A percentile compares a stretch with the other conserved stretches of the same genome.
Conservation (phyloP, 1,140 invertebrate species). For the Drosophila pseudoobscura region DNA sequence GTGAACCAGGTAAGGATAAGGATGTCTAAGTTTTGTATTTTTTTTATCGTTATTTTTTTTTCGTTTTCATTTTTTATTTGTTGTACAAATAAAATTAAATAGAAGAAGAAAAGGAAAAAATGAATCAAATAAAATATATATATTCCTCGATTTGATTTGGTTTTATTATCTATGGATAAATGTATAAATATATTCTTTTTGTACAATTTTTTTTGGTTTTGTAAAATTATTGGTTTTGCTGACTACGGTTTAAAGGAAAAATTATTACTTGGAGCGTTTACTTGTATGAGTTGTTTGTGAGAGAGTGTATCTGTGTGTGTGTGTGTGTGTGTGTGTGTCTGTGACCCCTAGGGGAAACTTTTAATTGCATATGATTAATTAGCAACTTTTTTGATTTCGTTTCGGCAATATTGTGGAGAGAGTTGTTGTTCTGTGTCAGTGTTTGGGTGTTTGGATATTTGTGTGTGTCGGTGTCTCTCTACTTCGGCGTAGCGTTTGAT, state of each 20-base stretch:
- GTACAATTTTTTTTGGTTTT: constrained; percentile 30
- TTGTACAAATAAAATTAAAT: constrained; percentile 76
- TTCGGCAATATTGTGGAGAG: constrained; percentile 3
- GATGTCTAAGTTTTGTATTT: constrained; percentile 89
- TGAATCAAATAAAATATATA: constrained; percentile 77
- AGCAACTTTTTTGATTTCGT: constrained; percentile 19
- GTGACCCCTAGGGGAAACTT: background rate
- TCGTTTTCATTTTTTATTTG: constrained; percentile 54
- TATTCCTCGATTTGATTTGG: constrained; percentile 52
- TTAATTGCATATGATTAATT: constrained; percentile 9
- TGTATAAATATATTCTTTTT: constrained; percentile 55
- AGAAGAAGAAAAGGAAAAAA: constrained; percentile 81
- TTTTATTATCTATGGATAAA: constrained; percentile 53
- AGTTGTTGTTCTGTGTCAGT: constrained; percentile 13
- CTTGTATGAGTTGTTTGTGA: constrained; percentile 25
- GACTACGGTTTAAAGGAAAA: constrained; percentile 52
- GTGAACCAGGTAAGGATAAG: constrained; percentile 97
- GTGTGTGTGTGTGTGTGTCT: constrained; percentile 25
- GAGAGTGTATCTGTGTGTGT: constrained; percentile 6
- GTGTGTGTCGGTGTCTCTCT: constrained; percentile 39
- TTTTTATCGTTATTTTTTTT: constrained; percentile 56
- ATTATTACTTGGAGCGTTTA: constrained; percentile 40
- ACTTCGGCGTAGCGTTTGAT: constrained; percentile 49
- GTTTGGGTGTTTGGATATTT: constrained; percentile 11
- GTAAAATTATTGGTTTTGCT: constrained; percentile 26